These are phyloP conservation scores for Lithobius niger DNA, from an alignment of 1,140 invertebrate species.

Conservation along the genomic window DNA sequence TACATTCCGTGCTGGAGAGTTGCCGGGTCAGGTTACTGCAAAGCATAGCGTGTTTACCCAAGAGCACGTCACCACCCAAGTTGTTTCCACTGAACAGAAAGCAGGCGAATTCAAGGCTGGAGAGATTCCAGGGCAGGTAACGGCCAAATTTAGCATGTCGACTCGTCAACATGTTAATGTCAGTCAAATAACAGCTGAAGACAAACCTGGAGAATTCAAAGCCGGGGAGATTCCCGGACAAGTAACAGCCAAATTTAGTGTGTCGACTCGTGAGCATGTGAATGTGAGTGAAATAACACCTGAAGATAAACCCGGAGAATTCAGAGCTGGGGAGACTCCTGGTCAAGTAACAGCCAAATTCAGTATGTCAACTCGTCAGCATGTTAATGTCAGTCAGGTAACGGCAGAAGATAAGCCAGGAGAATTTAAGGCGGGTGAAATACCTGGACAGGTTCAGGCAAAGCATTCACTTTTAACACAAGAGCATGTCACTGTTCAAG, in stretches of 20 bases:
- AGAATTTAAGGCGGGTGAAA: conserved; percentile 56
- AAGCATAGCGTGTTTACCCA: conserved; percentile 11
- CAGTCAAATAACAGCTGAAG: conserved; percentile 11
- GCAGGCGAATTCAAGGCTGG: conserved; percentile 20
- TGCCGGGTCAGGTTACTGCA: conserved; percentile 7
- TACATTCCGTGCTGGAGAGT: conserved; percentile 48
- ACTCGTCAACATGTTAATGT: conserved; percentile 13
- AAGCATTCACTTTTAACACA: conserved; percentile 43
- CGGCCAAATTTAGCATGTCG: conserved; percentile 9
- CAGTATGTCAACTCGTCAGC: conserved; percentile 62
- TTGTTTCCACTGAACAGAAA: conserved; percentile 13
- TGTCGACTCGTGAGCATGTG: conserved; percentile 11
- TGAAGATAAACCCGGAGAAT: conserved; percentile 62
- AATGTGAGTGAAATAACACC: conserved; percentile 50
- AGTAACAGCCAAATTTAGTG: conserved; percentile 11
- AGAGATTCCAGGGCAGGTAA: conserved; percentile 18
- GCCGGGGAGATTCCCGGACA: conserved; percentile 14
- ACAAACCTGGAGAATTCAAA: conserved; percentile 12
- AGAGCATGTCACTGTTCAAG: not conserved
- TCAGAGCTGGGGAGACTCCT: conserved; percentile 53
- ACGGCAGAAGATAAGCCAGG: conserved; percentile 62
- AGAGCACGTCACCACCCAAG: conserved; percentile 12
- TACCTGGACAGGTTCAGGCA: conserved; percentile 62
- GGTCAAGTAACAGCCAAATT: conserved; percentile 69
- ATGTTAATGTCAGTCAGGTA: conserved; percentile 65